Base-by-base conservation (phyloP, 2,113 vertebrate species). In the Pygoscelis adeliae region DNA sequence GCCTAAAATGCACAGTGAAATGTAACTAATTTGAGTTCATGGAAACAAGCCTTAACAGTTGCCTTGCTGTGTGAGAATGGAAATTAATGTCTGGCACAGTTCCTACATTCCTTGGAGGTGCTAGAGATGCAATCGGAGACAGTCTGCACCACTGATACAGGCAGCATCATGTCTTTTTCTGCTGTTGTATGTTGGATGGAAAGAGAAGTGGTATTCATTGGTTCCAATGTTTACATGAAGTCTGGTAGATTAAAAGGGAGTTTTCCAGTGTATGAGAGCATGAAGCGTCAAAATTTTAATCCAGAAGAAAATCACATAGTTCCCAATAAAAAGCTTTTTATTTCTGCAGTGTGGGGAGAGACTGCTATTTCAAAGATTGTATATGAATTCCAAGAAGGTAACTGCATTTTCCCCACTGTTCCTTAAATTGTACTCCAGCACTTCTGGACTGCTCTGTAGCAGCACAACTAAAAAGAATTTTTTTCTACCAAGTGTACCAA, bases 51-150 rank as follows among this genome's bases (percentile, higher is more conserved):
- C 59, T 10, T 49, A 90, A 36, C 25, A 59, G 36, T 88, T 85
- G 12, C 79, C 55, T 46, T 74, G 29, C 76, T 77, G 32, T 80
- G 38, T 74, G 19, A 93, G 49, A 88, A 50, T 53, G 50, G 53
- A 93, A 95, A 83, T 94, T 69, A 70, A 32, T 42, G 42, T 34
- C 90, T 95, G 92, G 76, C 67, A 67, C 55, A 66, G 18, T 71
- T 93, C 79, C 83, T 94, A 4, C 67, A 13, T 93, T 93, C 62
- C 76, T 34, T 55, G 38, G 55, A 83, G 82, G 29, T 80, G 46
- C 74, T 88, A 10, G 0, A 89, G 71, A 20, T 77, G 21, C 1
- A 18, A n/a, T 38, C 2, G 3, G 61, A 85, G 56, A 19, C 61
- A 49, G 36, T 61, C 80, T 9, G 3, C 29, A 49, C 40, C 47